phyloP scores from a whole-genome alignment of 2,113 vertebrate genomes.

The Trogon melanurus region DNA sequence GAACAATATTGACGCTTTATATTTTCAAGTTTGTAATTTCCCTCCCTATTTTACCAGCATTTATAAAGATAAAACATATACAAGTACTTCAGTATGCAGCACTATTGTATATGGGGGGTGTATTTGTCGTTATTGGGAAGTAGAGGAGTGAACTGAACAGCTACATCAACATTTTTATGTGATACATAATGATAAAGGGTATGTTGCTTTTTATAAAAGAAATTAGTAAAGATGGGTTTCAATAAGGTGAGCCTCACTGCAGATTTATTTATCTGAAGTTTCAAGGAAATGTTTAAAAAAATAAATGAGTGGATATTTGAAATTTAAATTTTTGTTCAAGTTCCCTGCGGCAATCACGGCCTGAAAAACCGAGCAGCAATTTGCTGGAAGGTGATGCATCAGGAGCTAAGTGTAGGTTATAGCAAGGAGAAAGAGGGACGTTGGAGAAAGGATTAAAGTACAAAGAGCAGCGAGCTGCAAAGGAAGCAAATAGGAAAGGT shows the following conservation, averaged over 20 bases:
- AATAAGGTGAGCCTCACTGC: background rate
- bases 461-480: background rate
- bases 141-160: background rate
- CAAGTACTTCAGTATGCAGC: background rate
- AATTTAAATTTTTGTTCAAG: background rate
- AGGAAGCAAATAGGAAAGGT: background rate
- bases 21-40: constrained; percentile 44
- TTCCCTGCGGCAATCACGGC: background rate
- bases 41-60: background rate
- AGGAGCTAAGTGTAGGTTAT: background rate
- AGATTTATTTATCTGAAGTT: background rate
- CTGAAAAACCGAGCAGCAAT: background rate
- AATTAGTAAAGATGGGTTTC: background rate
- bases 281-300: background rate
- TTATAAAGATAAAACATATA: constrained; percentile 21
- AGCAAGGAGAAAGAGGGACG: background rate
- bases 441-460: background rate
- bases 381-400: background rate
- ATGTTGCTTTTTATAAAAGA: background rate
- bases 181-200: background rate
- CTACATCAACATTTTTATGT: background rate
- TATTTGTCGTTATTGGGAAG: background rate
- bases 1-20: constrained; percentile 26
- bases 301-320: background rate
- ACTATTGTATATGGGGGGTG: background rate